Percentiles rank a stretch among this genome's conserved stretches.
These are phyloP conservation scores for Zaprionus ornatus DNA, from an alignment of 1,140 invertebrate species.

Conservation along the genomic window DNA sequence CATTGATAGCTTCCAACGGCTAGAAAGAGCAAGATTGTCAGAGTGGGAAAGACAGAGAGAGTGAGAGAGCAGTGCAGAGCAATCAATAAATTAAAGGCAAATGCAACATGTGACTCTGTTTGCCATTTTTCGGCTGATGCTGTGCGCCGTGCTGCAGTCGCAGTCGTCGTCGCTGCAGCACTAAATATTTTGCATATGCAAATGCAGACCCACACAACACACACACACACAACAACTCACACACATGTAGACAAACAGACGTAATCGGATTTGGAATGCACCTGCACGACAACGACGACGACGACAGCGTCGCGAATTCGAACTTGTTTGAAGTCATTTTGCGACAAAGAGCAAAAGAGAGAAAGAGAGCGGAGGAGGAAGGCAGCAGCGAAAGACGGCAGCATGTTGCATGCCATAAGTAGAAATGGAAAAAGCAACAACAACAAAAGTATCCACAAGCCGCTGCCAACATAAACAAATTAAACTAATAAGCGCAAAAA, in stretches of 20 bases:
- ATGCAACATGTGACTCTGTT: conserved; percentile 77
- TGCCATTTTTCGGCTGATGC: conserved; percentile 64
- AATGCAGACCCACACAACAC: conserved; percentile 48
- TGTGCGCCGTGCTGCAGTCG: conserved; percentile 24
- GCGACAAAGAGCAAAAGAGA: conserved; percentile 14
- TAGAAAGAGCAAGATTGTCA: background rate
- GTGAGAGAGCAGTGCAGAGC: conserved; percentile 32
- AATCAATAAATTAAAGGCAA: conserved; percentile 74
- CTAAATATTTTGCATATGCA: conserved; percentile 79
- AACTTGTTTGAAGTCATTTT: conserved; percentile 75
- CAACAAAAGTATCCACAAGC: conserved; percentile 20
- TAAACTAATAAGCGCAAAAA: conserved; percentile 79
- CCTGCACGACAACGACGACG: conserved; percentile 49
- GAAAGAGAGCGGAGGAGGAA: conserved; percentile 11
- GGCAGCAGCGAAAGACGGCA: conserved; percentile 40
- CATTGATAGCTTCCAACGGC: conserved; percentile 74
- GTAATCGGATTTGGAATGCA: conserved; percentile 52
- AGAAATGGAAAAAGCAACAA: conserved; percentile 32
- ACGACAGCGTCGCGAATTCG: conserved; percentile 71
- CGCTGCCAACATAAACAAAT: conserved; percentile 62
- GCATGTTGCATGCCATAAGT: conserved; percentile 74
- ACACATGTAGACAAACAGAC: conserved; percentile 8
- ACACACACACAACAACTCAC: conserved; percentile 18
- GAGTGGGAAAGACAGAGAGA: conserved; percentile 10
- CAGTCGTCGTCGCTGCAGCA: conserved; percentile 6